Conservation (phyloP, 2,888 invertebrate species). For the Toxonevra muliebris region DNA sequence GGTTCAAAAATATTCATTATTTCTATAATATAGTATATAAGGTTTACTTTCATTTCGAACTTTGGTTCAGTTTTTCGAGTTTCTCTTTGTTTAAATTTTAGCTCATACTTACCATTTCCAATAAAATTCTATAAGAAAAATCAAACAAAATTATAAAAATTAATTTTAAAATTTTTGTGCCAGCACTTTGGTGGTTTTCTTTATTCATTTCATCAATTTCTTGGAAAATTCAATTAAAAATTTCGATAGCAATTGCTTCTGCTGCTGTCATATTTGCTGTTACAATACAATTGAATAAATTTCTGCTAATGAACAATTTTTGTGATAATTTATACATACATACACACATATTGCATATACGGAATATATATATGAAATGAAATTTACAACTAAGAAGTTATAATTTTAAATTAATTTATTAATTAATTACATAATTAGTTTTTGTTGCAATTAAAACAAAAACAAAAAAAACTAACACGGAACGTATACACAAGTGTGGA, state of each 20-base stretch:
- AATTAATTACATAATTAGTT: constrained; percentile 20
- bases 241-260: constrained; percentile 6
- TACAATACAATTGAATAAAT: not conserved
- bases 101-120: too few species aligned
- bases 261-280: constrained; percentile 14
- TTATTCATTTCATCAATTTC: constrained; percentile 37
- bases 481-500: constrained; percentile 21
- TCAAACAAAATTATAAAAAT: constrained; percentile 20
- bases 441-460: not conserved
- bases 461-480: constrained; percentile 16
- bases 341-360: not conserved
- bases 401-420: constrained; percentile 23
- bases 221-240: constrained; percentile 5
- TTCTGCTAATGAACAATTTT: constrained; percentile 9
- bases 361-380: constrained; percentile 9
- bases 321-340: not conserved
- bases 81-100: too few species aligned
- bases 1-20: too few species aligned
- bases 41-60: too few species aligned
- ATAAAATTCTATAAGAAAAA: constrained; percentile 12
- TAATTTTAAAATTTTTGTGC: constrained; percentile 50
- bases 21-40: too few species aligned
- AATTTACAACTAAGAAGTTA: constrained; percentile 36
- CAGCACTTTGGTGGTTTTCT: constrained; percentile 59
- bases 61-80: too few species aligned